Evolutionary conservation across 2,113 vertebrate species (phyloP).

Genomic region (Chamaetylas fuelleborni): DNA sequence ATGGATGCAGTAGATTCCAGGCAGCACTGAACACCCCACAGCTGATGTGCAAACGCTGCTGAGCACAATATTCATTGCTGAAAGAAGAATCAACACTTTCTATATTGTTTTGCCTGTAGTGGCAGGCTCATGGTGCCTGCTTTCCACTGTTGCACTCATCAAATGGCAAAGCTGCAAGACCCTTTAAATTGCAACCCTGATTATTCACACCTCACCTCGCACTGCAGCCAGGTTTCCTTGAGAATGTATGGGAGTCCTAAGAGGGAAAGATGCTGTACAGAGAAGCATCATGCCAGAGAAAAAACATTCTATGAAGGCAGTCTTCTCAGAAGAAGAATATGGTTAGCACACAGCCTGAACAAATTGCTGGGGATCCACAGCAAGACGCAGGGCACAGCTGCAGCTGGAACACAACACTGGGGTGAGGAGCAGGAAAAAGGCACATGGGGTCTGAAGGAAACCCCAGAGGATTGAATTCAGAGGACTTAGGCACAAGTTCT

Average conservation of each 20-base stretch:
- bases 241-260: background rate
- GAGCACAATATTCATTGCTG: background rate
- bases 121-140: background rate
- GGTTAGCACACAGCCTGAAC: background rate
- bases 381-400: background rate
- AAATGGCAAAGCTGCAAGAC: background rate
- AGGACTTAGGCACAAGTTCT: background rate
- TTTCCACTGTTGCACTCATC: background rate
- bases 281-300: background rate
- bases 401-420: rapidly evolving
- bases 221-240: background rate
- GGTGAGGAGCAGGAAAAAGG: background rate
- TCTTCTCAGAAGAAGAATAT: background rate
- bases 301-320: background rate
- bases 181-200: background rate
- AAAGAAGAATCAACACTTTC: background rate
- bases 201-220: background rate
- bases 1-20: rapidly evolving
- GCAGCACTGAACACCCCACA: background rate
- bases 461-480: background rate
- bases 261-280: background rate
- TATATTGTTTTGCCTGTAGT: background rate
- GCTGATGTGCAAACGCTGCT: background rate
- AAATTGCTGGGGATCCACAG: background rate
- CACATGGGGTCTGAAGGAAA: background rate